phyloP scores from a whole-genome alignment of 2,888 invertebrate genomes.

The Caenorhabditis afra region DNA sequence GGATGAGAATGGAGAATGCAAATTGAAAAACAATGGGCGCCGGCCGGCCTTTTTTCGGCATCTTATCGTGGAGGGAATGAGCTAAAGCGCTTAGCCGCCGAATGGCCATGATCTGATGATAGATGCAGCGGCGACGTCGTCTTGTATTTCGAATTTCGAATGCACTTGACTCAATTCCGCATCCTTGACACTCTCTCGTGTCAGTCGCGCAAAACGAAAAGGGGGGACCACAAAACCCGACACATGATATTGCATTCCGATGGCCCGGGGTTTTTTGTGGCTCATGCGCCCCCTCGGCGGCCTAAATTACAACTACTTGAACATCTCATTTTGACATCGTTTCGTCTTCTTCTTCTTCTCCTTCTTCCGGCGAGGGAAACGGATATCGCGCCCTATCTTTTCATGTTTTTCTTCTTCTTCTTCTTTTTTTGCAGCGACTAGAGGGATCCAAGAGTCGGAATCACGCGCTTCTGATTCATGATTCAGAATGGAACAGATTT shows the following conservation, averaged over 20 bases:
- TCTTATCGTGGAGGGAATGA: neutral
- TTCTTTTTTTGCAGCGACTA: neutral
- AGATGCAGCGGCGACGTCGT: constrained; percentile 14
- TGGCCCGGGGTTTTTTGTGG: constrained; percentile 11
- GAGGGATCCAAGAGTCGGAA: neutral
- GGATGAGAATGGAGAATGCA: constrained; percentile 25
- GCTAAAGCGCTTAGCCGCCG: neutral
- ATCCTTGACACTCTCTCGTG: constrained; percentile 24
- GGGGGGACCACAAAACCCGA: constrained; percentile 25
- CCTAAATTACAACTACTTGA: constrained; percentile 58
- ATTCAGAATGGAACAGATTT: constrained; percentile 39
- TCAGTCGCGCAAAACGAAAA: constrained; percentile 9
- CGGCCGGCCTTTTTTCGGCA: constrained; percentile 6
- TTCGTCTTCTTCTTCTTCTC: constrained; percentile 9
- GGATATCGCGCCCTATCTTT: constrained; percentile 27
- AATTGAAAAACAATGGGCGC: constrained; percentile 45
- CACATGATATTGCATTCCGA: constrained; percentile 26
- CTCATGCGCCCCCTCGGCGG: neutral
- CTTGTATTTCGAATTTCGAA: neutral
- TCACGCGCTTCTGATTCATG: neutral
- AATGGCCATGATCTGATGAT: constrained; percentile 34
- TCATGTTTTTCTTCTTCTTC: constrained; percentile 4
- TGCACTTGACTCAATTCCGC: constrained; percentile 31
- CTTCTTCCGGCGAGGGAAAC: neutral
- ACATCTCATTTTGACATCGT: constrained; percentile 55